Evolutionary conservation across 2,113 vertebrate species (phyloP).

Genomic region (Ivindomyrus marchei): DNA sequence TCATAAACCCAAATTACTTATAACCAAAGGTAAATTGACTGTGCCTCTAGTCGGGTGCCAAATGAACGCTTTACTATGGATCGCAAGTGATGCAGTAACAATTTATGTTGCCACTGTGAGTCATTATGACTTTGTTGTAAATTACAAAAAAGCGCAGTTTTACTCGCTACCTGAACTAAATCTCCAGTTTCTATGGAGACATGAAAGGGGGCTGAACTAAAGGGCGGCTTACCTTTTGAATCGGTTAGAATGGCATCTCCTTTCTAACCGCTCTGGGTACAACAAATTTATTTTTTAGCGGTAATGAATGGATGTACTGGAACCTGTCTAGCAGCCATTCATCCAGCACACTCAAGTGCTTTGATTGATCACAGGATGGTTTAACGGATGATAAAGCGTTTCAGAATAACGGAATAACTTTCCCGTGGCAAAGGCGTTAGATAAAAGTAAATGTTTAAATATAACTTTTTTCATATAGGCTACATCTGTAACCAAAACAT

Average conservation of each 20-base stretch:
- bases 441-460: neutral
- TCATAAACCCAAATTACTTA: neutral
- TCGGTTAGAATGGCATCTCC: neutral
- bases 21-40: neutral
- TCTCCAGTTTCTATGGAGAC: slow-evolving; percentile 24
- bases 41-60: neutral
- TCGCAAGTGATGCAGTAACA: neutral
- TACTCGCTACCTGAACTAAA: neutral
- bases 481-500: neutral
- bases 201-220: neutral
- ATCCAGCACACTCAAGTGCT: neutral
- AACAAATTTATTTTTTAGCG: slow-evolving; percentile 24
- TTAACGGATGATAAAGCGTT: neutral
- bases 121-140: neutral
- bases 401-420: neutral
- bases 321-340: neutral
- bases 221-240: neutral
- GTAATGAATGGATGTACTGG: neutral
- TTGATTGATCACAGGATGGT: neutral
- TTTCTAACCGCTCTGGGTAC: slow-evolving; percentile 1
- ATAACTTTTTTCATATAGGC: neutral
- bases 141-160: neutral
- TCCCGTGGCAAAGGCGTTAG: neutral
- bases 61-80: neutral
- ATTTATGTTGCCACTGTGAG: neutral